Evolutionary conservation across 2,113 vertebrate species (phyloP), one percentile per base, ranked within the genome.

Genomic region (Ellobius talpinus): DNA sequence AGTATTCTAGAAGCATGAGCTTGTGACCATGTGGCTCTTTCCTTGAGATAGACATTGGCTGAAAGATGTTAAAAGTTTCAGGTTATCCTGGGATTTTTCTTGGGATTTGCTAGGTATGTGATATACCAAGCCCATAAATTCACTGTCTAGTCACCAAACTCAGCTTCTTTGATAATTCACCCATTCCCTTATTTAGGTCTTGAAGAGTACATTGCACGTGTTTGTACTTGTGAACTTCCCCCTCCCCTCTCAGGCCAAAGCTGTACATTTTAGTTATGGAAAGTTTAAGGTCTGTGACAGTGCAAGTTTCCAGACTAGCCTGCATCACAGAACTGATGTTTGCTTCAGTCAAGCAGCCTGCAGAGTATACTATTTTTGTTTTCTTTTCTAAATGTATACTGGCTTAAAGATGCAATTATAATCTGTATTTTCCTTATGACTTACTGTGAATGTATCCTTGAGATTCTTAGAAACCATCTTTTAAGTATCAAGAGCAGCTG

Each of bases 381-480:
- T 77, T 87, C 84, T 85, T 94, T 92, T 63, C 58, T 96, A 88
- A 96, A 90, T 94, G 47, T 92, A 90, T 94, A 58, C 74, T 39
- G 47, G 36, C 17, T 79, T 87, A 86, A 89, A 61, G 91, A 39
- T 86, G 52, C 93, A 39, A 65, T 73, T 8, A n/a, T 19, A 39
- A 5, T 93, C 10, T 70, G 42, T 24, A 47, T 77, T 97, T 90
- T 90, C 89, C 65, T 68, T 63, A 63, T 94, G 72, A 87, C 93
- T 87, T 77, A 65, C n/a, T 50, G 16, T 78, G 17, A 78, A 6
- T 90, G 0, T 87, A 70, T 66, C 24, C 19, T 79, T 93, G 47
- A 47, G 61, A 74, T 66, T 90, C 47, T 89, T 65, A 74, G 82
- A 95, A 68, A 61, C 21, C 88, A 24, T 93, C 13, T 77, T 90